Conservation (phyloP, 2,797 vertebrate species). For the Oceanodroma leucorhoa region DNA sequence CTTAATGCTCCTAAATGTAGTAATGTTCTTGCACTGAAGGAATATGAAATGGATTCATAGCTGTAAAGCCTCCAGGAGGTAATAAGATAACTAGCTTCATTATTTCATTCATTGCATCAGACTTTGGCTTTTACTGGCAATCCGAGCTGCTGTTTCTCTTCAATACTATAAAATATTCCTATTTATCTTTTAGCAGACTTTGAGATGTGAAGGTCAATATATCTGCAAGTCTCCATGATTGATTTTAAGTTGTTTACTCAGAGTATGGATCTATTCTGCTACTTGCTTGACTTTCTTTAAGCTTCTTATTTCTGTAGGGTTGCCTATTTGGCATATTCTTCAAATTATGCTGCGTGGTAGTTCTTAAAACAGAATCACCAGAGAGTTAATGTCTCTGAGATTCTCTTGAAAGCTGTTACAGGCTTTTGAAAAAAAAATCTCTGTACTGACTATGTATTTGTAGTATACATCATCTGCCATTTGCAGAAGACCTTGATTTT, state of each 20-base stretch:
- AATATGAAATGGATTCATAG: not conserved
- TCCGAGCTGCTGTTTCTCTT: not conserved
- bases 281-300: not conserved
- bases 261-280: not conserved
- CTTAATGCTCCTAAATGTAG: not conserved
- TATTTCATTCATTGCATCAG: not conserved
- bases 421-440: not conserved
- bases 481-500: not conserved
- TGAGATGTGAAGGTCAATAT: not conserved
- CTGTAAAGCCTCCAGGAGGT: conserved; percentile 16
- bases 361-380: not conserved
- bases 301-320: not conserved
- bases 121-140: not conserved
- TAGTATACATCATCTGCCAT: not conserved
- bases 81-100: conserved; percentile 5
- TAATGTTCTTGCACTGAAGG: not conserved
- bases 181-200: not conserved
- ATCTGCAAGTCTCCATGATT: not conserved
- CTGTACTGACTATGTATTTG: not conserved
- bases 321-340: not conserved
- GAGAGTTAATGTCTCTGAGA: not conserved
- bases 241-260: not conserved
- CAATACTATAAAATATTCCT: not conserved
- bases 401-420: not conserved
- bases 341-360: not conserved